Evolutionary conservation across 2,888 invertebrate species (phyloP), one percentile per base, ranked within the genome.

Genomic region (Euzophera pinguis): DNA sequence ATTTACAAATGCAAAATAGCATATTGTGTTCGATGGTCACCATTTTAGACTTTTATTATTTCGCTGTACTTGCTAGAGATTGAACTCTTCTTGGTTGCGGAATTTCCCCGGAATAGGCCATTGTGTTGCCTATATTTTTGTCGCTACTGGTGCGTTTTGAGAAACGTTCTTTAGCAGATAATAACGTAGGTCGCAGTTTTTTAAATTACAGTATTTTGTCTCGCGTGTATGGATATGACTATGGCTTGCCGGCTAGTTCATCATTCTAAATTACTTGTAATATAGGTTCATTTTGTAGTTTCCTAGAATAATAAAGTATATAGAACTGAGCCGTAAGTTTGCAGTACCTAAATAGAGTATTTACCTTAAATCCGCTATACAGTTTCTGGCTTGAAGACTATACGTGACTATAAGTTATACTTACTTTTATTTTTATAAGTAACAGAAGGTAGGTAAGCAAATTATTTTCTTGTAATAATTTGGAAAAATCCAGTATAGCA

Each of bases 1-100:
- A 84, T 83, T 79, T 73, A 74, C 80, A 82, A 76, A 81, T 77
- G 78, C 74, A 75, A 80, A 87, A 89, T 83, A 79, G 85, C 80
- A 79, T 78, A 88, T 89, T 88, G 89, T 87, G 72, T 82, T 81
- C 74, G 69, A 58, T 65, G 69, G 77, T 69, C 64, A 68, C 67
- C 69, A 64, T 70, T 71, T 65, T 63, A 63, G 68, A 60, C 67
- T 75, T 83, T 78, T 84, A 81, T 83, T 81, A 78, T 81, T 76
- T 73, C 67, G 77, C 62, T 34, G 41, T 41, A 38, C 37, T 38
- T 38, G 29, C 50, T 50, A 52, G 51, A 64, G 71, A 71, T 73
- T 75, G 79, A 76, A 81, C 72, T 73, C 68, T 73, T 73, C 69
- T 73, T 73, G 59, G 60, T 68, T 58, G 55, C 60, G 60, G 59